Evolutionary conservation across 2,888 invertebrate genomes (phyloP).

Genomic region (Erebia palarica): DNA sequence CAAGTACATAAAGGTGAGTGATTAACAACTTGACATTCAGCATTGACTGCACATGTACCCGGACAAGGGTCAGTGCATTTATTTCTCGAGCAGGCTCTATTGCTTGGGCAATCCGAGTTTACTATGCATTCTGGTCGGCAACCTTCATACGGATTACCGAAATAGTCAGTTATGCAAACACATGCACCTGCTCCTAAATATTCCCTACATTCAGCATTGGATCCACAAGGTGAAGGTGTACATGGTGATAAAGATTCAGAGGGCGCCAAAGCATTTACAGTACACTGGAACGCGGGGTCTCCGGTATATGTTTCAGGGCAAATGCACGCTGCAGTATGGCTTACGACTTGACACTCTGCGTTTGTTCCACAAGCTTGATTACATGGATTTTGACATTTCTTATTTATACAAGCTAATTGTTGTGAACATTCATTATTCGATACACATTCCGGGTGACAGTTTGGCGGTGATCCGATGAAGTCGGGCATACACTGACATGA

Average conservation of each 20-base stretch:
- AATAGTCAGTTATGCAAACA: conserved; percentile 86
- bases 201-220: conserved; percentile 84
- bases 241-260: conserved; percentile 77
- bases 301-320: conserved; percentile 87
- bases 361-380: conserved; percentile 87
- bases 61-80: conserved; percentile 91
- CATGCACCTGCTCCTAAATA: conserved; percentile 84
- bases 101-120: conserved; percentile 87
- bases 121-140: conserved; percentile 89
- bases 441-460: conserved; percentile 88
- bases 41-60: conserved; percentile 89
- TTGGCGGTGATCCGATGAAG: conserved; percentile 87
- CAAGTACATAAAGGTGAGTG: conserved; percentile 88
- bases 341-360: conserved; percentile 89
- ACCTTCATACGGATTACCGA: conserved; percentile 91
- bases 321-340: conserved; percentile 87
- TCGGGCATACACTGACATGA: conserved; percentile 87
- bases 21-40: conserved; percentile 88
- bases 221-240: conserved; percentile 84
- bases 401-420: conserved; percentile 87
- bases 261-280: conserved; percentile 49
- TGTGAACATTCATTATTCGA: conserved; percentile 87
- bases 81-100: conserved; percentile 86
- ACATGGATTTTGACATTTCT: conserved; percentile 90
- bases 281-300: conserved; percentile 88